phyloP scores from a whole-genome alignment of 2,888 invertebrate genomes.

The Augiades crinisus region DNA sequence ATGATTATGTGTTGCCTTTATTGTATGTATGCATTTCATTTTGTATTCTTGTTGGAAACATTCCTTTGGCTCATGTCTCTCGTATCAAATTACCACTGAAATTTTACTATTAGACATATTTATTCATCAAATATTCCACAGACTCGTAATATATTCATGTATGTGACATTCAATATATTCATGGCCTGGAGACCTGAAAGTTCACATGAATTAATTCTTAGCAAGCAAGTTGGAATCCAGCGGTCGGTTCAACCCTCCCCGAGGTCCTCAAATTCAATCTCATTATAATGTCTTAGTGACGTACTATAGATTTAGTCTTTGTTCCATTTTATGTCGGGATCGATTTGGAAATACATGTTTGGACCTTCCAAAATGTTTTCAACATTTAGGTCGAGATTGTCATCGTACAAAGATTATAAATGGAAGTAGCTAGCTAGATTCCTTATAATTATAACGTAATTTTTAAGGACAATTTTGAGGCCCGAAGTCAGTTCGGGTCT shows the following conservation, averaged over 20 bases:
- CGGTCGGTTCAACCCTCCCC: neutral
- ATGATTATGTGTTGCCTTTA: no score
- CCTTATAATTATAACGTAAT: no score
- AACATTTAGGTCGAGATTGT: neutral
- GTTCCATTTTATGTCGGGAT: slow-evolving; percentile 1
- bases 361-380: neutral
- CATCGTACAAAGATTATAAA: no score
- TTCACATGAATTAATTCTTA: slow-evolving; percentile 1
- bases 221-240: neutral
- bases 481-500: no score
- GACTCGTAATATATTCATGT: neutral
- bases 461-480: no score
- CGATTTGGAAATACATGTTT: neutral
- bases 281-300: slow-evolving; percentile 8
- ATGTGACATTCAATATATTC: slow-evolving; percentile 1
- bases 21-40: no score
- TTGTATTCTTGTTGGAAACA: no score
- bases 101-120: no score
- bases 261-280: neutral
- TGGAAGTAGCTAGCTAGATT: no score
- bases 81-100: no score
- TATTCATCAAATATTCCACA: no score
- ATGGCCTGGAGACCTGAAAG: neutral
- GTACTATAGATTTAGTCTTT: slow-evolving; percentile 4
- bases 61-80: no score